These are phyloP conservation scores for Eumerus sabulonum DNA, from an alignment of 2,888 invertebrate species.

Conservation along the genomic window DNA sequence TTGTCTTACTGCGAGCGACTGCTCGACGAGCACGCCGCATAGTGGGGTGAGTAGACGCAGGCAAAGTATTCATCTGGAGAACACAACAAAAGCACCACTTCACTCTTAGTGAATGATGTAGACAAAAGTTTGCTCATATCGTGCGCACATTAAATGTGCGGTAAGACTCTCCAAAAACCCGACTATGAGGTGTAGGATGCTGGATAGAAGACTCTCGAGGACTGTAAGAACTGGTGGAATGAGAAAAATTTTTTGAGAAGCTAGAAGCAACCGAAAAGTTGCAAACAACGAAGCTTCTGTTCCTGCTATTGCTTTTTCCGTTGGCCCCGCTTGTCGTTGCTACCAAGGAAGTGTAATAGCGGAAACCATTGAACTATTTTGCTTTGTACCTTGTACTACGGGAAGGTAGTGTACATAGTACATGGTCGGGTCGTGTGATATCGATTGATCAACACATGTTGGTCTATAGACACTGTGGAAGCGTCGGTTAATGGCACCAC, in stretches of 20 bases:
- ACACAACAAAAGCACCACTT: slow-evolving; percentile 40
- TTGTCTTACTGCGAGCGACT: no score
- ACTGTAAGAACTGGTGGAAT: no score
- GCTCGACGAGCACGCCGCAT: slow-evolving; percentile 8
- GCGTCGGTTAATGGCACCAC: no score
- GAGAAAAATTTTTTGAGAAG: no score
- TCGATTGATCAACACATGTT: no score
- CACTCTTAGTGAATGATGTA: slow-evolving; percentile 31
- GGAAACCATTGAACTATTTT: slow-evolving; percentile 24
- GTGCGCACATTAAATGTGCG: slow-evolving; percentile 34
- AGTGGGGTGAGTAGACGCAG: not conserved
- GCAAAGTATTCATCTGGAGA: slow-evolving; percentile 7
- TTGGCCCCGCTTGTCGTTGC: no score
- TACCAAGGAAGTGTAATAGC: not conserved
- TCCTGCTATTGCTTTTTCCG: no score
- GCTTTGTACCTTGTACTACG: slow-evolving; percentile 5
- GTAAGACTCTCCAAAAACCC: slow-evolving; percentile 21
- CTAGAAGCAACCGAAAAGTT: no score
- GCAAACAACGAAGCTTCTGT: no score
- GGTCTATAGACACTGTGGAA: no score
- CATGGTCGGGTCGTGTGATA: not conserved
- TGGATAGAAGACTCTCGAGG: no score
- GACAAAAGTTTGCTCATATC: slow-evolving; percentile 55
- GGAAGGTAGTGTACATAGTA: not conserved
- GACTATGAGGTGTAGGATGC: no score